Evolutionary conservation across 2,113 vertebrate species (phyloP), one percentile per base, ranked within the genome.

Genomic region (Columbina picui): DNA sequence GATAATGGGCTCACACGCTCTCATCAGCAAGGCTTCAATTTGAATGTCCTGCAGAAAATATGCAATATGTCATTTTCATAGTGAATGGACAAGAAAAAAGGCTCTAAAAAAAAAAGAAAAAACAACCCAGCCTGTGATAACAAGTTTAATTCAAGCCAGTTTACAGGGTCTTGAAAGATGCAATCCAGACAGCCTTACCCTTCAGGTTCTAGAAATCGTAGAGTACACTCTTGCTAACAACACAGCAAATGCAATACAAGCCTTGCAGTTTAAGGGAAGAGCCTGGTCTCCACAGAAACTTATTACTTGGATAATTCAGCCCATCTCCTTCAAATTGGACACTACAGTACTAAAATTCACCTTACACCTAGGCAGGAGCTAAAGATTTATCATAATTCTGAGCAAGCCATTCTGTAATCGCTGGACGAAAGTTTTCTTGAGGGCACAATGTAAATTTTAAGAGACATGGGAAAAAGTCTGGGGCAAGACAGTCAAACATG

Each of bases 11-110:
- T 99, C 99, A 80, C 99, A 99, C 0, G 99, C 99, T 98, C 99
- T 98, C 98, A 99, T 99, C 95, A 99, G 97, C 97, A 99, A 98
- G n/a, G 99, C 99, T 96, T 99, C 99, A 6, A 99, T 99, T 90
- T 99, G 99, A 97, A 99, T 99, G 94, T 99, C 99, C 99, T 99
- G 96, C 53, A 93, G 77, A 91, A 95, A 82, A 64, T 9, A 83
- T 4, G 43, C 36, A 65, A 43, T 6, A 84, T 80, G 76, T 89
- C 45, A 75, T 91, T 95, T 30, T 73, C n/a, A 77, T n/a, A 67
- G 27, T 23, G 43, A 87, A 86, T 1, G 9, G 50, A 67, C 56
- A 77, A 34, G 63, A n/a, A 65, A 73, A 75, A 83, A 30, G 20
- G 36, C 14, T 77, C 55, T 74, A 38, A 45, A 25, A 84, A 50